phyloP scores from a whole-genome alignment of 2,113 vertebrate species.

The Poecilia latipinna region DNA sequence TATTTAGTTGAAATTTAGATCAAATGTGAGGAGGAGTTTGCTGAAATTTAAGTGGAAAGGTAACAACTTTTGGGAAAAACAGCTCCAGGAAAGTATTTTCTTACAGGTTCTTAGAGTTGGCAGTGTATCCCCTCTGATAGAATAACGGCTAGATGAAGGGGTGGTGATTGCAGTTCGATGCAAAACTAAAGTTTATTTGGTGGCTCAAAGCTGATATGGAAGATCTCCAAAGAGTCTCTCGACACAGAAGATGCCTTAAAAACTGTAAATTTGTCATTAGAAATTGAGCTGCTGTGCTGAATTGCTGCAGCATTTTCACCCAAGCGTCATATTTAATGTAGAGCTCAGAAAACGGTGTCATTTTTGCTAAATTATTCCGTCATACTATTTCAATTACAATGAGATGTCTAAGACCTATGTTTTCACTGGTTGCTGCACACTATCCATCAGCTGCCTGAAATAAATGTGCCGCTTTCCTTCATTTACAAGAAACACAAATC shows the following conservation, averaged over 20 bases:
- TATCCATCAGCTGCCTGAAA: no score
- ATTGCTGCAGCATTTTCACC: neutral
- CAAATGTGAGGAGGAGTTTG: neutral
- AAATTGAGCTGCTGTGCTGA: neutral
- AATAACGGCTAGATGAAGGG: neutral
- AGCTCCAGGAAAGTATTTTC: neutral
- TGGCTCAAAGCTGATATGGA: no score
- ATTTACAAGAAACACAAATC: no score
- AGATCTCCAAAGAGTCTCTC: neutral
- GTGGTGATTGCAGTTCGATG: no score
- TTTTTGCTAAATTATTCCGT: neutral
- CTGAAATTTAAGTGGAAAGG: neutral
- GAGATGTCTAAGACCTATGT: neutral
- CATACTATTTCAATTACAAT: neutral
- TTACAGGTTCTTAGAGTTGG: neutral
- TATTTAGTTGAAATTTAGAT: neutral
- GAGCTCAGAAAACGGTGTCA: no score
- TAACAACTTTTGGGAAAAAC: neutral
- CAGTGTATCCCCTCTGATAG: neutral
- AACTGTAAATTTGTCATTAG: neutral
- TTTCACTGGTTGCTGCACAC: no score
- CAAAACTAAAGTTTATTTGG: no score
- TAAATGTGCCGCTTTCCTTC: no score
- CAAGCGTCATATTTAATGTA: neutral
- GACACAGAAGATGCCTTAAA: neutral